phyloP scores from a whole-genome alignment of 2,113 vertebrate genomes.

The Penelope pileata region DNA sequence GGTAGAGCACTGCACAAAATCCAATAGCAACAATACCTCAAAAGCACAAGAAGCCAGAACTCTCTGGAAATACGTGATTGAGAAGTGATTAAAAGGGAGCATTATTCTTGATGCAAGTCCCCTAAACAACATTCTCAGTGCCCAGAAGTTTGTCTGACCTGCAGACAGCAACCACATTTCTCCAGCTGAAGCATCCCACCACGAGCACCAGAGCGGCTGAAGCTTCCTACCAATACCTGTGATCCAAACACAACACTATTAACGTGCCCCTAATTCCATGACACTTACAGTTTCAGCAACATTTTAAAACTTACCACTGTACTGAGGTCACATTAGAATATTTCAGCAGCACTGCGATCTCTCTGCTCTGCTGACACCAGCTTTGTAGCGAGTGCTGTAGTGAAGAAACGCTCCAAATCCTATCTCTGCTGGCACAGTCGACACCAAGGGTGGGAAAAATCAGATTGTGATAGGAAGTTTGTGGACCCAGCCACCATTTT shows the following conservation, averaged over 20 bases:
- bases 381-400: neutral
- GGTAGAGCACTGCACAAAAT: neutral
- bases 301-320: neutral
- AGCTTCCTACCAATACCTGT: rapidly evolving
- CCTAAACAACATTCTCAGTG: neutral
- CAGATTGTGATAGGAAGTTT: rapidly evolving
- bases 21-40: neutral
- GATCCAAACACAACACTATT: neutral
- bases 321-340: neutral
- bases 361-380: neutral
- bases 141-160: neutral
- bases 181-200: neutral
- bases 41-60: neutral
- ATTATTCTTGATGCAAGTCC: neutral
- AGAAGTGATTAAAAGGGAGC: neutral
- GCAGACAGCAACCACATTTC: neutral
- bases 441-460: neutral
- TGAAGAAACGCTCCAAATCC: rapidly evolving
- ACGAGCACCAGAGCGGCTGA: neutral
- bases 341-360: neutral
- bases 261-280: neutral
- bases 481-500: neutral
- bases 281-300: neutral
- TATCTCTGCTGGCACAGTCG: neutral
- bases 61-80: neutral